Conservation (phyloP, 1,140 invertebrate species). For the Matsumurasca onukii region DNA sequence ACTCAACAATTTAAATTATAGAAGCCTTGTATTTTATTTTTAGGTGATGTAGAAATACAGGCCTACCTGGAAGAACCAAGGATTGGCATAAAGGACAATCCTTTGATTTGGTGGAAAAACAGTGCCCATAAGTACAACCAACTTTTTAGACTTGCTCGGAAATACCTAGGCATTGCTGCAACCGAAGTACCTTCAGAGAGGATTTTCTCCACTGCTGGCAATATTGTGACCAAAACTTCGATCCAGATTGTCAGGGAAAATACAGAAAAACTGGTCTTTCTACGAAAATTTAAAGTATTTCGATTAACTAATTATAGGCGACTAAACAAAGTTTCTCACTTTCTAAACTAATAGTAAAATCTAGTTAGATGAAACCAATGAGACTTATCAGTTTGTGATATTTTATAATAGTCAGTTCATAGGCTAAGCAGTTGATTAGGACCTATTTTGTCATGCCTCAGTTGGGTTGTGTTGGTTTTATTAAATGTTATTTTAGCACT, state of each 20-base stretch:
- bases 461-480: not conserved
- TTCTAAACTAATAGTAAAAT: too few relatives aligned
- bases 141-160: not conserved
- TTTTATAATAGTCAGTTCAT: too few relatives aligned
- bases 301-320: not conserved
- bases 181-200: conserved; percentile 1
- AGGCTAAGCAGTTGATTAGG: not conserved
- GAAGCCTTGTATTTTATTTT: not conserved
- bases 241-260: too few relatives aligned
- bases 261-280: too few relatives aligned
- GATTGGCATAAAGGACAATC: not conserved
- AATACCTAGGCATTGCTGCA: not conserved
- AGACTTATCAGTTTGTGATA: too few relatives aligned
- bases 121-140: not conserved
- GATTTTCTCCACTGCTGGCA: not conserved
- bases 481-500: not conserved
- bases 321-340: not conserved
- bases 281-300: too few relatives aligned
- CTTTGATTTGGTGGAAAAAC: not conserved
- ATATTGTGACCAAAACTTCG: too few relatives aligned
- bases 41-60: not conserved
- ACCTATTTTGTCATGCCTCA: not conserved
- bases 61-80: not conserved
- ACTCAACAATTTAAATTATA: not conserved
- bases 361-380: too few relatives aligned